These are phyloP conservation scores for Gymnarchus niloticus DNA, from an alignment of 2,113 vertebrate species.

Conservation along the genomic window DNA sequence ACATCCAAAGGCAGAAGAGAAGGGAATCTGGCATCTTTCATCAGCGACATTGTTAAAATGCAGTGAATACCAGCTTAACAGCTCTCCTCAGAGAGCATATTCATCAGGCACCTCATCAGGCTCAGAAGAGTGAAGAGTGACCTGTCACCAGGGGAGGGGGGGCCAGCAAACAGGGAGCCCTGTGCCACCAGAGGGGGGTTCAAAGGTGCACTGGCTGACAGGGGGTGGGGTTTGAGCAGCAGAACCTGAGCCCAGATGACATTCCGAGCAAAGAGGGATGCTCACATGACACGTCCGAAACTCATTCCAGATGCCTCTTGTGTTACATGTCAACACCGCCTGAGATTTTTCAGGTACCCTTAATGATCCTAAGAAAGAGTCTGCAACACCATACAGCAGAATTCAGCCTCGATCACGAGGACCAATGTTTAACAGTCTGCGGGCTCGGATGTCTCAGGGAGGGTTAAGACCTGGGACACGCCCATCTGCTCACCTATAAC, in stretches of 20 bases:
- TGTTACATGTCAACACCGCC: background rate
- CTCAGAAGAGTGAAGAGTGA: background rate
- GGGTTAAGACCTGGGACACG: background rate
- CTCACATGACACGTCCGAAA: background rate
- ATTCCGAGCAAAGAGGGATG: background rate
- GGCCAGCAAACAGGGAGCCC: background rate
- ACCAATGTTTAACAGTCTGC: no score
- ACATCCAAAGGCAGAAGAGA: background rate
- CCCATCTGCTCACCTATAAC: background rate
- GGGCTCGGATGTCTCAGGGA: background rate
- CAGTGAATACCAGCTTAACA: slow-evolving; percentile 1
- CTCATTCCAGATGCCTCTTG: background rate
- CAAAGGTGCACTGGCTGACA: background rate
- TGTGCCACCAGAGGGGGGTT: background rate
- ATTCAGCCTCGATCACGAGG: no score
- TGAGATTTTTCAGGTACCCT: background rate
- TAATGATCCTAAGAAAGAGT: background rate
- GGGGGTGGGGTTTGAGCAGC: background rate
- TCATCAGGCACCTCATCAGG: slow-evolving; percentile 1
- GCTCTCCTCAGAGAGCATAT: background rate
- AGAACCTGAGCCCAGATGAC: background rate
- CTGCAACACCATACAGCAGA: background rate
- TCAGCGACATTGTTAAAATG: background rate
- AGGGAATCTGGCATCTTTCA: background rate
- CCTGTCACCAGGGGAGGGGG: background rate